Base-by-base conservation (phyloP, 2,888 invertebrate genomes). In the Trissolcus japonicus region DNA sequence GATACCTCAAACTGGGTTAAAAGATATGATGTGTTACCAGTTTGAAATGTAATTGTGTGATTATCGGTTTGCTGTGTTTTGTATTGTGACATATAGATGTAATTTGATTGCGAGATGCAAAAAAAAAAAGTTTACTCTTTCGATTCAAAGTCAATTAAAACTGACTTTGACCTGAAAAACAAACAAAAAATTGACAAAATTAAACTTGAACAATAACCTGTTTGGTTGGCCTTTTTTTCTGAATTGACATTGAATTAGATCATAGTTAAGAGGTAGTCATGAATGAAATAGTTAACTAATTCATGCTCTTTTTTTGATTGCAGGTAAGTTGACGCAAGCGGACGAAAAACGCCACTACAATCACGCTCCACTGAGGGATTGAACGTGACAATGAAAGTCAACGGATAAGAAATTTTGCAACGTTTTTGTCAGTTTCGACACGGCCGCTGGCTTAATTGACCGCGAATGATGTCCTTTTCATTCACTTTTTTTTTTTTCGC, bases 351-450 rank as follows among this genome's bases (percentile, higher is more conserved):
- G 59, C 51, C n/a, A 61, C 35, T 35, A 35, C 71, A 63, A 72
- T 59, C 55, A 16, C 48, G 63, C 59, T 55, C 54, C 41, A 19
- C 50, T 14, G 53, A 46, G 46, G 59, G 40, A 66, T 51, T 61
- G 73, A 73, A 66, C 73, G 66, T 66, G 73, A 66, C 73, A 73
- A 65, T 73, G 73, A 73, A 66, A 48, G 59, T 65, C 60, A 54
- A 43, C 29, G 43, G 41, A 14, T 19, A 57, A 63, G 53, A 71
- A 61, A 53, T 60, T 53, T 19, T 46, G 29, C 41, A 21, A 51
- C 9, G 54, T 41, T 51, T 66, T 73, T 73, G 55, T 54, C 43
- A 59, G 21, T 59, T 61, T 59, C 59, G 72, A 72, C 63, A 63
- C 63, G 51, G 63, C 57, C 40, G 51, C 43, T 4, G 51, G 71